Evolutionary conservation across 2,113 vertebrate genomes (phyloP).

Genomic region (Drymodes brunneopygia): DNA sequence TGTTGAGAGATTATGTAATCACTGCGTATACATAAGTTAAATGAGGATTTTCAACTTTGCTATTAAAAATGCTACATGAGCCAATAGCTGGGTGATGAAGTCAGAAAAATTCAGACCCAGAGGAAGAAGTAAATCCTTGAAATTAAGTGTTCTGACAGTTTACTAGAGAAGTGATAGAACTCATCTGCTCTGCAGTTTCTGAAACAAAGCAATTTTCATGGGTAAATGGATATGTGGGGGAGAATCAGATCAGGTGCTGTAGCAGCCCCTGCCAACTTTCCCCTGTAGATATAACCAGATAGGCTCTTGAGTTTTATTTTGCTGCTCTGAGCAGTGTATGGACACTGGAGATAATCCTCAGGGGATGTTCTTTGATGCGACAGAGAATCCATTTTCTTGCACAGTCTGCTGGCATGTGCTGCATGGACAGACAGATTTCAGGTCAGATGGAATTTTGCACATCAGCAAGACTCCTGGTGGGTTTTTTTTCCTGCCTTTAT

Average conservation of each 20-base stretch:
- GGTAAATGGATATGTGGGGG: neutral
- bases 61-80: neutral
- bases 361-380: neutral
- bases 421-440: neutral
- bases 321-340: neutral
- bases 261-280: neutral
- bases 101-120: neutral
- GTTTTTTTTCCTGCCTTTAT: neutral
- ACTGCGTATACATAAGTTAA: neutral
- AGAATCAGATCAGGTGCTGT: neutral
- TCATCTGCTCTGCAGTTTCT: neutral
- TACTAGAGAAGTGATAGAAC: neutral
- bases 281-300: neutral
- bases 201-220: neutral
- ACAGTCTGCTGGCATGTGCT: neutral
- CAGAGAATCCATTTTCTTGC: neutral
- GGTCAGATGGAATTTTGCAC: neutral
- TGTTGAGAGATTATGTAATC: neutral
- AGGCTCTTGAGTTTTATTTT: neutral
- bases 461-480: neutral
- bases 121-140: neutral
- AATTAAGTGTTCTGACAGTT: neutral
- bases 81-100: neutral
- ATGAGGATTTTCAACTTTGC: neutral
- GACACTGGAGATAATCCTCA: neutral